A percentile compares a stretch with the other conserved stretches of the same genome.
phyloP scores from a whole-genome alignment of 92 coral and sea anemone genomes.

The Virgularia gustaviana region DNA sequence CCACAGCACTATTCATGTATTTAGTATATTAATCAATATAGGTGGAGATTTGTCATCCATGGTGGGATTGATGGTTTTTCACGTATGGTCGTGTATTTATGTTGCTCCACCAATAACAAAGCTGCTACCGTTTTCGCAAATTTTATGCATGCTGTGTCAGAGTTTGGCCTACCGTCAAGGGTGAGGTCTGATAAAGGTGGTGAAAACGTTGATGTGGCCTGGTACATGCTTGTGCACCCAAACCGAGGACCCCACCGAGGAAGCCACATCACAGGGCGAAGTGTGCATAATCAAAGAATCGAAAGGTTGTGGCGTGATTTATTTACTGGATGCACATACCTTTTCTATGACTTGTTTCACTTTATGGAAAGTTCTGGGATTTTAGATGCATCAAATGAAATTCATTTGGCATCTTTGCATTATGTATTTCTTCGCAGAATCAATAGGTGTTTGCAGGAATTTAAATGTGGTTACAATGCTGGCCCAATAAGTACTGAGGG shows the following conservation, averaged over 20 bases:
- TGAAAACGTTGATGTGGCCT: constrained; percentile 51
- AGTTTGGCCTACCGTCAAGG: constrained; percentile 30
- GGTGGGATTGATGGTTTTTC: constrained; percentile 52
- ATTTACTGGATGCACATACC: constrained; percentile 23
- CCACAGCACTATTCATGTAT: background rate
- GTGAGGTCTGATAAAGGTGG: constrained; percentile 54
- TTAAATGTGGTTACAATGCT: constrained; percentile 1
- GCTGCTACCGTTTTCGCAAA: constrained; percentile 31
- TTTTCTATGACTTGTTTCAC: constrained; percentile 34
- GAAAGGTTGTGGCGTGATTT: constrained; percentile 54
- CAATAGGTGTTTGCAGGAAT: background rate
- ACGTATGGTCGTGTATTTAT: constrained; percentile 34
- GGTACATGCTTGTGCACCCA: constrained; percentile 46
- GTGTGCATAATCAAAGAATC: constrained; percentile 47
- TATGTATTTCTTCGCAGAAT: constrained; percentile 4
- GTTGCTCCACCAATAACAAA: constrained; percentile 39
- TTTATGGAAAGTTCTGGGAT: constrained; percentile 46
- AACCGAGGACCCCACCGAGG: constrained; percentile 42
- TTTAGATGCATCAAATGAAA: constrained; percentile 39
- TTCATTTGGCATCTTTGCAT: constrained; percentile 14
- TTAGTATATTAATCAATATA: background rate
- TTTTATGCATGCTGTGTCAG: background rate
- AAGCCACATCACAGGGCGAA: constrained; percentile 45
- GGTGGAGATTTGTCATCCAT: constrained; percentile 53
- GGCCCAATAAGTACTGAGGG: constrained; percentile 17